Evolutionary conservation across 2,113 vertebrate genomes (phyloP), one percentile per base, ranked within the genome.

Genomic region (Paralichthys olivaceus): DNA sequence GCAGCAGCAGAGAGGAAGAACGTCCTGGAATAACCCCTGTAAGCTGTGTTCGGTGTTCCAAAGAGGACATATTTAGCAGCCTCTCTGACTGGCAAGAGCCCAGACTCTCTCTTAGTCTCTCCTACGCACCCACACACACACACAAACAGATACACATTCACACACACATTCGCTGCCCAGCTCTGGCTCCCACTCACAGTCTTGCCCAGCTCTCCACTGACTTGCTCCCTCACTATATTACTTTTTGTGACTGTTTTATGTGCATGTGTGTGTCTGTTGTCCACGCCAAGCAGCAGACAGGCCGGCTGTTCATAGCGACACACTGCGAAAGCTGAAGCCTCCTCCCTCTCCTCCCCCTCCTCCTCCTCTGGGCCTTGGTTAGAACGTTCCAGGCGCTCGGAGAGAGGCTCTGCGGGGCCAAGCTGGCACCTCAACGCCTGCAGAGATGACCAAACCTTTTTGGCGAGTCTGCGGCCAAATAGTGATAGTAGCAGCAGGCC

Each of bases 231-330:
- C 73, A 83, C 69, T 75, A 54, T 37, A 61, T 72, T 55, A 57
- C 79, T 79, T 72, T 58, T 29, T 77, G 45, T 77, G 60, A 74
- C 29, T 61, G 26, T 51, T 71, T 28, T 32, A 55, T 76, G 67
- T 59, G 51, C 63, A 62, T 65, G 58, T 68, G 75, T 64, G 54
- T 55, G 37, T 55, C 62, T 67, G 72, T 62, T n/a, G 1, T 29
- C n/a, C 22, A 57, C 74, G 93, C 92, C 93, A 95, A 94, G 89
- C 77, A 87, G 84, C 89, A 90, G 91, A 89, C 84, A 92, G 83
- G 69, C 64, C 45, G 68, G 71, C 87, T 86, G 85, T 90, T 90
- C 89, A 83, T 79, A 61, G 75, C 69, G 26, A 80, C 61, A 9
- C 68, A 86, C 74, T 70, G 66, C 67, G 68, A 83, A 69, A 32